A percentile compares a stretch with the other conserved stretches of the same genome.
phyloP scores from a whole-genome alignment of 2,888 invertebrate species.

The Abrostola triplasia region DNA sequence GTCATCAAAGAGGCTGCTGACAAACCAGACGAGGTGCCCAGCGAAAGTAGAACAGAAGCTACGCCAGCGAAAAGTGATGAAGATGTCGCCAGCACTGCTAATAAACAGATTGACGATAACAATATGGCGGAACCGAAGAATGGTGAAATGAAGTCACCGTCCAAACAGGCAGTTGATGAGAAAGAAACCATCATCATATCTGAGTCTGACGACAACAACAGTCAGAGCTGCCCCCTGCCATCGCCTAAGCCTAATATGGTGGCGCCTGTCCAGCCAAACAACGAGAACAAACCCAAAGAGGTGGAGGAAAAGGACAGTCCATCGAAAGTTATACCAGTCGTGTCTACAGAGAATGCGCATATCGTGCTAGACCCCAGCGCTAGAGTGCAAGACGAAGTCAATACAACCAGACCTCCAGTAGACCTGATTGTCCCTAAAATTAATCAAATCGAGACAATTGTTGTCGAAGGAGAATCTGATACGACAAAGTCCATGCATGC shows the following conservation, averaged over 20 bases:
- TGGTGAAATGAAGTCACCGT: constrained; percentile 73
- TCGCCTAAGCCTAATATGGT: constrained; percentile 77
- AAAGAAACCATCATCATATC: constrained; percentile 85
- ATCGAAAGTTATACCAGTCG: constrained; percentile 81
- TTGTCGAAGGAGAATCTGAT: constrained; percentile 81
- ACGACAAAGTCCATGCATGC: constrained; percentile 68
- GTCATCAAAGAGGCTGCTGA: constrained; percentile 75
- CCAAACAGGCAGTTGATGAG: constrained; percentile 74
- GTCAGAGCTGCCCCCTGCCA: constrained; percentile 85
- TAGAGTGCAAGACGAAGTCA: constrained; percentile 71
- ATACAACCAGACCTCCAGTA: constrained; percentile 65
- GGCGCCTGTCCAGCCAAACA: constrained; percentile 67
- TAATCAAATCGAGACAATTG: constrained; percentile 80
- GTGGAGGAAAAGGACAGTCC: constrained; percentile 79
- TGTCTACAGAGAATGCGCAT: constrained; percentile 81
- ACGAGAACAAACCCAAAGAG: constrained; percentile 76
- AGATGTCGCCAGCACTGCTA: constrained; percentile 45
- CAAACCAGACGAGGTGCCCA: constrained; percentile 63
- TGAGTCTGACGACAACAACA: constrained; percentile 85
- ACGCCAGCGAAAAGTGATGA: constrained; percentile 57
- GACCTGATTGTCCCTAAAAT: constrained; percentile 77
- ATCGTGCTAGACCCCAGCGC: constrained; percentile 80
- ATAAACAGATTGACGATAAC: constrained; percentile 61
- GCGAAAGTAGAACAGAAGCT: constrained; percentile 57
- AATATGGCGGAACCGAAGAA: constrained; percentile 68